Conservation (phyloP, 2,888 invertebrate genomes). For the Pachymerium ferrugineum region DNA sequence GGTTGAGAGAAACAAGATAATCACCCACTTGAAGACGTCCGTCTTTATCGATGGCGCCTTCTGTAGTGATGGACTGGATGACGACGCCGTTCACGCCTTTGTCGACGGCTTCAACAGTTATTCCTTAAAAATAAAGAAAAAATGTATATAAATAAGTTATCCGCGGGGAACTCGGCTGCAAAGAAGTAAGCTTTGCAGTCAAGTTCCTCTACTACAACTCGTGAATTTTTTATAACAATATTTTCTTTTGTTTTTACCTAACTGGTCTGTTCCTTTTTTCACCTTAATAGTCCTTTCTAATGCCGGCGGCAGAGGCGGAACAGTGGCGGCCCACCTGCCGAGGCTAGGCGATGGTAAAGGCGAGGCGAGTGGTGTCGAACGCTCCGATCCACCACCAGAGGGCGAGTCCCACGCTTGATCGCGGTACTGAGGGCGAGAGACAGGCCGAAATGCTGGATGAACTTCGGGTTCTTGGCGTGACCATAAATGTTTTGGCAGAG, state of each 20-base stretch:
- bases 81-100: conserved; percentile 56
- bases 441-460: neutral
- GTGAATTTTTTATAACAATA: no score
- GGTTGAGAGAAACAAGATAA: conserved; percentile 55
- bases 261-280: conserved; percentile 53
- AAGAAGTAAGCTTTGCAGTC: no score
- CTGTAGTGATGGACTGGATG: conserved; percentile 51
- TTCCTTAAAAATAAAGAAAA: conserved; percentile 47
- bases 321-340: conserved; percentile 37
- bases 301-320: conserved; percentile 51
- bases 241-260: conserved; percentile 50
- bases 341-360: conserved; percentile 37
- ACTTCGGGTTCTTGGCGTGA: neutral
- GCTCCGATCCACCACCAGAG: conserved; percentile 3
- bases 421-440: neutral
- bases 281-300: conserved; percentile 55
- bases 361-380: conserved; percentile 31
- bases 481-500: neutral
- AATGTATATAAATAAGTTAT: neutral
- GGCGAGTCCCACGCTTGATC: neutral
- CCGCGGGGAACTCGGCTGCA: neutral
- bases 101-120: conserved; percentile 56
- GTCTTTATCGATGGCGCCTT: conserved; percentile 55
- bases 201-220: no score
- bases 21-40: conserved; percentile 57